Base-by-base conservation (phyloP, 2,888 invertebrate genomes). In the Drosophila borealis region DNA sequence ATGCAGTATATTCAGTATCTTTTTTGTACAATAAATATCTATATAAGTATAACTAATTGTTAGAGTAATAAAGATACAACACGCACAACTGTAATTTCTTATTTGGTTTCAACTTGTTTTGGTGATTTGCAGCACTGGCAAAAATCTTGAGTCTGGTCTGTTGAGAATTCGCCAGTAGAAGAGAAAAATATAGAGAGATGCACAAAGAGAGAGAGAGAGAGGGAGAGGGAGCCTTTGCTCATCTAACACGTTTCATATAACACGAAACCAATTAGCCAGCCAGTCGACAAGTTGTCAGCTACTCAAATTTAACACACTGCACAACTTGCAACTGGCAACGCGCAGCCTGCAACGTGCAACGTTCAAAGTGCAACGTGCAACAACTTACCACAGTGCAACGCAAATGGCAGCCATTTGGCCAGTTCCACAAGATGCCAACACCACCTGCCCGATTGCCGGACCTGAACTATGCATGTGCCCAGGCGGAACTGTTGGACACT, bases 231-330 rank as follows among this genome's bases (percentile, higher is more conserved):
- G 54, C 41, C 51, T 55, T 51, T 65, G 50, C 48, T 14, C 57
- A 62, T 62, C 50, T 60, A 45, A 72, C 56, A 78, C 66, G 74
- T 66, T 69, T 75, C 72, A 68, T 60, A 62, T 76, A 69, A 55
- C 77, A 67, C 55, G 73, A 77, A 77, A 77, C 73, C 78, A 78
- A 78, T 78, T 78, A 78, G 78, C 56, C 74, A 77, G 66, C 42
- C 48, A 51, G 56, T 76, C 62, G 77, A 69, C 51, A 73, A 80
- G 65, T 77, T 80, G 78, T 67, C 78, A 80, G 74, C 74, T 76
- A 74, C 66, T 78, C 67, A 78, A 80, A 74, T 80, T 80, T 70
- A 80, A 77, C 67, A 74, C 78, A 80, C 64, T 77, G 74, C 60
- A 63, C 56, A 44, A 50, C 42, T 54, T 48, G 71, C 61, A 44